Evolutionary conservation across 1,140 invertebrate genomes (phyloP).

Genomic region (Pentalonia nigronervosa): DNA sequence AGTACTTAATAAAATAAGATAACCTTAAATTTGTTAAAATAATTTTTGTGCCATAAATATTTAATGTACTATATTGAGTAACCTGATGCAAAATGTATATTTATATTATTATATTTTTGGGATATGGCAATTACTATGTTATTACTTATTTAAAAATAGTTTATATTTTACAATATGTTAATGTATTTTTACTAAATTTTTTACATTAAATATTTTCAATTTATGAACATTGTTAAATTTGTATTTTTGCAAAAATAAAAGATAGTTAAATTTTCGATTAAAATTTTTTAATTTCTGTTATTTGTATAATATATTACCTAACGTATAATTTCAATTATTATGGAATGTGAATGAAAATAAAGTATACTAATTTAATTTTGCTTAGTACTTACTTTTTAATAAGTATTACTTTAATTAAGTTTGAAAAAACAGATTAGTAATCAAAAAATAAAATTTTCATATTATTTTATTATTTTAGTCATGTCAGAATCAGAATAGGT

Average conservation of each 20-base stretch:
- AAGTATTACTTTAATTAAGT: not conserved
- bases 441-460: not conserved
- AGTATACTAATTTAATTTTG: not conserved
- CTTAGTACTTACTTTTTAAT: not conserved
- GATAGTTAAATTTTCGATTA: not conserved
- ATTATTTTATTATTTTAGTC: not conserved
- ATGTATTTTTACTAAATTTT: not conserved
- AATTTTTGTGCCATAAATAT: constrained; percentile 44
- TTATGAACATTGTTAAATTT: constrained; percentile 24
- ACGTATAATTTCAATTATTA: not conserved
- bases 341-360: not conserved
- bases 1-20: constrained; percentile 12
- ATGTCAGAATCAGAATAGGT: not conserved
- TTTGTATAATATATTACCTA: not conserved
- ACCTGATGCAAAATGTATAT: not conserved
- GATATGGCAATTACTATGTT: constrained; percentile 25
- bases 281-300: not conserved
- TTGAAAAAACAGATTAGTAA: not conserved
- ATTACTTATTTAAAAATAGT: not conserved
- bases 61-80: not conserved
- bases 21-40: not conserved
- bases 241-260: constrained; percentile 38
- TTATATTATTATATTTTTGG: constrained; percentile 35
- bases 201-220: not conserved
- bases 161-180: not conserved